phyloP scores from a whole-genome alignment of 2,888 invertebrate species.

The Diaphora mendica region DNA sequence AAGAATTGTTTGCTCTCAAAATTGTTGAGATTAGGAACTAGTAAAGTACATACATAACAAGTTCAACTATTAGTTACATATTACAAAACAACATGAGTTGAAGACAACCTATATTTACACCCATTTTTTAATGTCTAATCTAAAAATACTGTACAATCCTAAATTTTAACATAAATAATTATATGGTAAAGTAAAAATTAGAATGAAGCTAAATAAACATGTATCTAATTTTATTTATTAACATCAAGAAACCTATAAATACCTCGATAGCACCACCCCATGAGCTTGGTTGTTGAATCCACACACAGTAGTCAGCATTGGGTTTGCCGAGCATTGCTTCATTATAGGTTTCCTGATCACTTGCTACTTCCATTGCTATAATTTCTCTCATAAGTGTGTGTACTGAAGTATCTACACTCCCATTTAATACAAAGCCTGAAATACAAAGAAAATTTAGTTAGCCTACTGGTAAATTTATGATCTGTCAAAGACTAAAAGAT shows the following conservation, averaged over 20 bases:
- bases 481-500: neutral
- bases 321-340: constrained; percentile 95
- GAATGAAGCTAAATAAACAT: too few relatives aligned
- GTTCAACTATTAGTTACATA: too few relatives aligned
- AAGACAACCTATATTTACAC: too few relatives aligned
- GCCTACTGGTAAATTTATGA: neutral
- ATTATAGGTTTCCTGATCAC: constrained; percentile 91
- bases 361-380: constrained; percentile 93
- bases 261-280: constrained; percentile 99
- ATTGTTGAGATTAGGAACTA: too few relatives aligned
- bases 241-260: constrained; percentile 8
- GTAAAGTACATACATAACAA: too few relatives aligned
- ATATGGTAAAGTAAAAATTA: too few relatives aligned
- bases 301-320: constrained; percentile 93
- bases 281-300: constrained; percentile 95
- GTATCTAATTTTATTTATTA: neutral
- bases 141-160: too few relatives aligned
- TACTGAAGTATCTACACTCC: constrained; percentile 91
- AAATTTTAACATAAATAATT: too few relatives aligned
- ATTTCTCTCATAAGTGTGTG: constrained; percentile 93
- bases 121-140: too few relatives aligned
- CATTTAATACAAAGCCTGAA: constrained; percentile 89
- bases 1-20: too few relatives aligned
- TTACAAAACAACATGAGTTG: too few relatives aligned
- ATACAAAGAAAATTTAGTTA: constrained; percentile 26